Conservation (phyloP, 2,888 invertebrate genomes). For the Phragmatobia fuliginosa region DNA sequence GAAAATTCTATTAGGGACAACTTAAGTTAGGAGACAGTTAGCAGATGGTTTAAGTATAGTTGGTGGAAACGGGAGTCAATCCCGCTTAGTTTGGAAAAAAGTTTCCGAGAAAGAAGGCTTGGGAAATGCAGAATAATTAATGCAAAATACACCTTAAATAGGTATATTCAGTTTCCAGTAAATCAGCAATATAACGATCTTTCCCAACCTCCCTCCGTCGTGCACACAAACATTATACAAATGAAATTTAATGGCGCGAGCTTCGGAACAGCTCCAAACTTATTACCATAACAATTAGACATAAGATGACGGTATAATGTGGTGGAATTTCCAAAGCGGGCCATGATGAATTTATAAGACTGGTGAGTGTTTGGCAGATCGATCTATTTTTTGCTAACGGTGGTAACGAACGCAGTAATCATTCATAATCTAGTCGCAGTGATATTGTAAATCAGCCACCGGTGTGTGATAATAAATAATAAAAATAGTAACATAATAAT, state of each 20-base stretch:
- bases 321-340: background rate
- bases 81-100: too few relatives aligned
- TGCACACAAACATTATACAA: background rate
- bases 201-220: background rate
- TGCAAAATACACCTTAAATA: background rate
- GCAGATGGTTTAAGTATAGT: too few relatives aligned
- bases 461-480: too few relatives aligned
- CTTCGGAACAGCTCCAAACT: slow-evolving; percentile 15
- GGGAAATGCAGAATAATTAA: too few relatives aligned
- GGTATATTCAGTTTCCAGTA: background rate
- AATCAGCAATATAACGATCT: background rate
- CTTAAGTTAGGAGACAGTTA: too few relatives aligned
- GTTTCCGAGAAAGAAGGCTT: too few relatives aligned
- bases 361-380: background rate
- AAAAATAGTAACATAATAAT: too few relatives aligned
- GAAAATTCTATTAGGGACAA: too few relatives aligned
- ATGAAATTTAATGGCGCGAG: slow-evolving; percentile 21
- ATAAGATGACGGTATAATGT: slow-evolving; percentile 20
- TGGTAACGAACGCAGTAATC: background rate
- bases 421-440: too few relatives aligned
- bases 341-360: background rate
- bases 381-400: background rate
- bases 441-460: too few relatives aligned
- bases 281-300: slow-evolving; percentile 43
- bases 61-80: too few relatives aligned